Evolutionary conservation across 2,888 invertebrate species (phyloP).

Genomic region (Acleris cristana): DNA sequence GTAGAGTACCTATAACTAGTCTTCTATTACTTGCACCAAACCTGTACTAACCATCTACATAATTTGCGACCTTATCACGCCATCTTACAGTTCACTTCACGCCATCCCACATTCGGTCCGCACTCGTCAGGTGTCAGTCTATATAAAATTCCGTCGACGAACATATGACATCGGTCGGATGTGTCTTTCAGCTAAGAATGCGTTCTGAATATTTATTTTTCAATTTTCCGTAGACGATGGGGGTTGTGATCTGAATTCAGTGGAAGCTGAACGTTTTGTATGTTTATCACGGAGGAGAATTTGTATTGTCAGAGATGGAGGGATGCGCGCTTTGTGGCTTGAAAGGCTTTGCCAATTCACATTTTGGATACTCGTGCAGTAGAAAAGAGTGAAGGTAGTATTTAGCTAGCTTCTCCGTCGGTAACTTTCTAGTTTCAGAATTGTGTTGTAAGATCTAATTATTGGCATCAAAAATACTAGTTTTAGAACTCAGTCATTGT

Average conservation of each 20-base stretch:
- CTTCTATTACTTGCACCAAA: slow-evolving; percentile 16
- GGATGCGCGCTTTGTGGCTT: background rate
- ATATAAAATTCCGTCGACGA: slow-evolving; percentile 30
- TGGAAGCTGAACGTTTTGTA: slow-evolving; percentile 39
- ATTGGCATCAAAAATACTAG: too few species aligned
- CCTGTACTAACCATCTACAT: slow-evolving; percentile 7
- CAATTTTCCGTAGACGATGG: slow-evolving; percentile 56
- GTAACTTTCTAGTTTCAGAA: too few species aligned
- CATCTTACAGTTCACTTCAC: slow-evolving; percentile 29
- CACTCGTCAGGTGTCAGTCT: slow-evolving; percentile 34
- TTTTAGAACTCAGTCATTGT: too few species aligned
- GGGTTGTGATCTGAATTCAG: slow-evolving; percentile 54
- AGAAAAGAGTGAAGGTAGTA: too few species aligned
- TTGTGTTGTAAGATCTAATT: too few species aligned
- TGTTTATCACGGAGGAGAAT: slow-evolving; percentile 26
- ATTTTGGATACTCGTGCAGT: too few species aligned
- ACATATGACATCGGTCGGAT: slow-evolving; percentile 49
- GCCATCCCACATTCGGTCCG: slow-evolving; percentile 12
- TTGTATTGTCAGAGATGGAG: slow-evolving; percentile 1
- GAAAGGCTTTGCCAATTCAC: background rate
- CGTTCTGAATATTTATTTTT: slow-evolving; percentile 70
- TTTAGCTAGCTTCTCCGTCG: too few species aligned
- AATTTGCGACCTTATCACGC: slow-evolving; percentile 21
- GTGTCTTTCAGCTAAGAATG: slow-evolving; percentile 48
- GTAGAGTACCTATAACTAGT: too few species aligned